phyloP scores from a whole-genome alignment of 2,888 invertebrate species.

The Andrena hattorfiana region DNA sequence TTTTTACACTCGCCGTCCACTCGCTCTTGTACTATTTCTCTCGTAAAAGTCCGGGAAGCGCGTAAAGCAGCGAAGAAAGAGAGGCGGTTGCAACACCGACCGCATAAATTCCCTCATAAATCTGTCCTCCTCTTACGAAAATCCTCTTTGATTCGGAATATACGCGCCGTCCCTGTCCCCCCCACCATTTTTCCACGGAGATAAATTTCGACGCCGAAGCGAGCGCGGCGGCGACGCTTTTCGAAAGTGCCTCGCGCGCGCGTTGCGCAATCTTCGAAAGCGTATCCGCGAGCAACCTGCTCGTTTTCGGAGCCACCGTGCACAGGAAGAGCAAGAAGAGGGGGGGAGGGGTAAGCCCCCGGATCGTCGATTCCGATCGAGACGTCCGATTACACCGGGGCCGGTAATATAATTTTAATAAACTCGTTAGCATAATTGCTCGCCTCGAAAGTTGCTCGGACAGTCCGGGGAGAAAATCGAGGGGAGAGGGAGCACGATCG shows the following conservation, averaged over 20 bases:
- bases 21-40: slow-evolving; percentile 9
- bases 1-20: background rate
- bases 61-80: background rate
- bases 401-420: slow-evolving; percentile 56
- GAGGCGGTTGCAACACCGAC: slow-evolving; percentile 38
- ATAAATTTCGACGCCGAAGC: slow-evolving; percentile 44
- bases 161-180: background rate
- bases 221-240: background rate
- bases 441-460: slow-evolving; percentile 13
- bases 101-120: slow-evolving; percentile 42
- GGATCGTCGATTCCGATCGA: slow-evolving; percentile 26
- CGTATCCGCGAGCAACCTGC: slow-evolving; percentile 13
- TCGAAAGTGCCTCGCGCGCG: slow-evolving; percentile 25
- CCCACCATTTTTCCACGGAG: slow-evolving; percentile 2
- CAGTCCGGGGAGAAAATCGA: background rate
- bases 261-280: slow-evolving; percentile 37
- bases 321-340: background rate
- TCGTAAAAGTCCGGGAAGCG: slow-evolving; percentile 20
- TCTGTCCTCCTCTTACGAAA: slow-evolving; percentile 19
- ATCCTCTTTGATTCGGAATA: slow-evolving; percentile 19
- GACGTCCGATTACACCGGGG: slow-evolving; percentile 25
- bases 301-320: background rate
- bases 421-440: slow-evolving; percentile 57
- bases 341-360: background rate
- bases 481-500: background rate